phyloP scores from a whole-genome alignment of 2,888 invertebrate genomes.

The Caenorhabditis wallacei region DNA sequence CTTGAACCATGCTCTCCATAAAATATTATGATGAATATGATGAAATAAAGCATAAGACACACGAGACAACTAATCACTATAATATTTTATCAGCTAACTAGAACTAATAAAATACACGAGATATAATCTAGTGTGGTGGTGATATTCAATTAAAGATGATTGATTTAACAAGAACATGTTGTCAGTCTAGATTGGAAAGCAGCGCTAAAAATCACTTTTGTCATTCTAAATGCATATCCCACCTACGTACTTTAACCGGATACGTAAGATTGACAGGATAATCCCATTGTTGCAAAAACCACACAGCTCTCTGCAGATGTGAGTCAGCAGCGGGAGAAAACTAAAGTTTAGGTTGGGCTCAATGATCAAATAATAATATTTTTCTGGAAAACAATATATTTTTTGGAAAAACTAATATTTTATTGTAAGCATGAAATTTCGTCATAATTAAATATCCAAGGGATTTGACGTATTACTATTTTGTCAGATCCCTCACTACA shows the following conservation, averaged over 20 bases:
- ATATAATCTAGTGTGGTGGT: neutral
- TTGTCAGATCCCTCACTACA: too few species aligned
- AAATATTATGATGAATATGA: too few species aligned
- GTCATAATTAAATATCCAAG: too few species aligned
- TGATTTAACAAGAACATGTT: neutral
- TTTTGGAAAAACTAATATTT: too few species aligned
- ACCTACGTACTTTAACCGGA: slow-evolving; percentile 17
- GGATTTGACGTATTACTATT: too few species aligned
- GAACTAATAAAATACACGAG: neutral
- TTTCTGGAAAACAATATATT: too few species aligned
- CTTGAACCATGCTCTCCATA: too few species aligned
- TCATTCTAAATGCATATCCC: slow-evolving; percentile 4
- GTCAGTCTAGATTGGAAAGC: slow-evolving; percentile 10
- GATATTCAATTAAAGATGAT: neutral
- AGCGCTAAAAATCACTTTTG: neutral
- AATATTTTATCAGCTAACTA: slow-evolving; percentile 1
- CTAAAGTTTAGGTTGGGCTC: slow-evolving; percentile 17
- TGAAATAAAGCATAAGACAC: neutral
- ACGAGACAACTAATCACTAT: neutral
- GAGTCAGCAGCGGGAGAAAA: too few species aligned
- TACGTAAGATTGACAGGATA: neutral
- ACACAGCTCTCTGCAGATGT: neutral
- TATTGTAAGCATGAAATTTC: too few species aligned
- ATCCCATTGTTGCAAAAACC: slow-evolving; percentile 9
- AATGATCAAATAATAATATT: slow-evolving; percentile 2